These are phyloP conservation scores for Proterorhinus semilunaris DNA, from an alignment of 2,113 vertebrate species.

Conservation along the genomic window DNA sequence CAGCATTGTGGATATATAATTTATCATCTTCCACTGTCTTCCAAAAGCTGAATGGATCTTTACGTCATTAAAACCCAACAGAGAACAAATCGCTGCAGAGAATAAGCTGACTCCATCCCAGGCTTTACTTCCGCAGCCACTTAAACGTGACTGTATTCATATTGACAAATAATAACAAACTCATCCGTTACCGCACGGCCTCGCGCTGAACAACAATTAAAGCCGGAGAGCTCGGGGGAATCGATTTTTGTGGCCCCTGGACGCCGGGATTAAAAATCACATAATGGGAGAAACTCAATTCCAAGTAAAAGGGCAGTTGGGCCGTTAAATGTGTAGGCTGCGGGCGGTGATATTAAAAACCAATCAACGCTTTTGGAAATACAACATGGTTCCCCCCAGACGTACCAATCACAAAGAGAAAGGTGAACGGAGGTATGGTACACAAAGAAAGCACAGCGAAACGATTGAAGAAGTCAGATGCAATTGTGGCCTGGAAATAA, in stretches of 20 bases:
- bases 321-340: slow-evolving; percentile 66
- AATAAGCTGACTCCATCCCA: neutral
- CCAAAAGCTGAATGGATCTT: neutral
- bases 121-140: neutral
- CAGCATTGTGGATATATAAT: neutral
- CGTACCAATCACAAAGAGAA: slow-evolving; percentile 32
- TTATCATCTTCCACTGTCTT: neutral
- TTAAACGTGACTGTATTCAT: slow-evolving; percentile 11
- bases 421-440: slow-evolving; percentile 7
- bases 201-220: slow-evolving; percentile 63
- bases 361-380: slow-evolving; percentile 70
- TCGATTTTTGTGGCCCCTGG: slow-evolving; percentile 66
- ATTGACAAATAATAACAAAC: slow-evolving; percentile 47
- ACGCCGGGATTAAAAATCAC: slow-evolving; percentile 70
- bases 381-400: slow-evolving; percentile 54
- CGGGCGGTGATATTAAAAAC: slow-evolving; percentile 76
- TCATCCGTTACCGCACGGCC: slow-evolving; percentile 48
- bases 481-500: neutral
- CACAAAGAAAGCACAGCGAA: slow-evolving; percentile 6
- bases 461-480: neutral
- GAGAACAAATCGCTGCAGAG: neutral
- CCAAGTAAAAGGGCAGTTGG: slow-evolving; percentile 71
- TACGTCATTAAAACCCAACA: neutral
- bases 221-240: slow-evolving; percentile 45
- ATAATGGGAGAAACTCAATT: slow-evolving; percentile 78